These are phyloP conservation scores for Lacerta agilis DNA, from an alignment of 2,797 vertebrate species.

Conservation along the genomic window DNA sequence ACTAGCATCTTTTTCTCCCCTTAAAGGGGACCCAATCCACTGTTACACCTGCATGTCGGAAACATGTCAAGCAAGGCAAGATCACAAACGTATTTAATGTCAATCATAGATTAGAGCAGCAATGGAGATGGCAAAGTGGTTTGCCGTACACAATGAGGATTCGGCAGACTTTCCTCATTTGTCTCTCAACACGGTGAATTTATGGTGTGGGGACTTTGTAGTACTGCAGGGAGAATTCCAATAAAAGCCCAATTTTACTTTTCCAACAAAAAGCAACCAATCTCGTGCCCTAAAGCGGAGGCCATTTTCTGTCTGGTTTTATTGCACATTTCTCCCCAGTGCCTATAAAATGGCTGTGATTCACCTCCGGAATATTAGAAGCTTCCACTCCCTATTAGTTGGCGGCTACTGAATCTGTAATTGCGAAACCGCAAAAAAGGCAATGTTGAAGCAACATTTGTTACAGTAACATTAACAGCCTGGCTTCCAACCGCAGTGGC, in stretches of 20 bases:
- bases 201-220: neutral
- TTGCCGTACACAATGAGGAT: neutral
- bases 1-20: neutral
- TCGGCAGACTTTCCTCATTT: conserved; percentile 3
- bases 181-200: conserved; percentile 20
- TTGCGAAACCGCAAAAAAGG: conserved; percentile 83
- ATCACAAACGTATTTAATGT: neutral
- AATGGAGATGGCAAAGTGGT: neutral
- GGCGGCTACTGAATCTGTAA: conserved; percentile 80
- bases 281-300: conserved; percentile 62
- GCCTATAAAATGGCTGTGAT: conserved; percentile 77
- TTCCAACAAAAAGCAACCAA: conserved; percentile 56
- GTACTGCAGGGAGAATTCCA: conserved; percentile 20
- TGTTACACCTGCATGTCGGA: no score
- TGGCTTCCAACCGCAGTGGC: conserved; percentile 75
- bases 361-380: conserved; percentile 81
- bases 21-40: neutral
- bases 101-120: neutral
- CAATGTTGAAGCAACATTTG: conserved; percentile 80
- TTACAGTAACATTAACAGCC: conserved; percentile 79
- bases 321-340: conserved; percentile 66
- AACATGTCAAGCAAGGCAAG: neutral
- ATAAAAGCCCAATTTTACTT: conserved; percentile 58
- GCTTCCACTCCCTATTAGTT: conserved; percentile 77
- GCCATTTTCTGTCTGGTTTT: conserved; percentile 69